Evolutionary conservation across 2,797 vertebrate genomes (phyloP).

Genomic region (Columba guinea): DNA sequence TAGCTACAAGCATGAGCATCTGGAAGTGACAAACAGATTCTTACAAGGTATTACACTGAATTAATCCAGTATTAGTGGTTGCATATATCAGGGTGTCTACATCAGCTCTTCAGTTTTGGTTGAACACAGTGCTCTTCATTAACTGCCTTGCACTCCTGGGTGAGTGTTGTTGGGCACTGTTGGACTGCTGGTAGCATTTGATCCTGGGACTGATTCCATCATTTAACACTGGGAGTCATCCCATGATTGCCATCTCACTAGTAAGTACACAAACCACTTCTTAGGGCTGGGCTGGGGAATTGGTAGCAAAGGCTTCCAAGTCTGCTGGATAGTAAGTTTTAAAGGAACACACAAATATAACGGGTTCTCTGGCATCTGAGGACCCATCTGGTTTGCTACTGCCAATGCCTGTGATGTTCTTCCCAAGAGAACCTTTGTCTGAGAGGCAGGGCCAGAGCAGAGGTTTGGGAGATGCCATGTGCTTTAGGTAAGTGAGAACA

Average conservation of each 20-base stretch:
- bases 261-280: background rate
- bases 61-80: background rate
- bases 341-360: background rate
- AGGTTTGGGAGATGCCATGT: background rate
- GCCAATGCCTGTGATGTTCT: background rate
- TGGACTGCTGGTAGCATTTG: background rate
- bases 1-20: background rate
- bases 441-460: background rate
- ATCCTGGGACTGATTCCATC: background rate
- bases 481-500: background rate
- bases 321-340: background rate
- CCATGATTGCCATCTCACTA: background rate
- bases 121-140: background rate
- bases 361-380: background rate
- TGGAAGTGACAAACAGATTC: constrained; percentile 32
- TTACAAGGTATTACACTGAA: background rate
- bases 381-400: background rate
- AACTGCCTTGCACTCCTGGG: background rate
- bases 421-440: background rate
- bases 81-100: background rate
- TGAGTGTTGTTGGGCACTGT: background rate
- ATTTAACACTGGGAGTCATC: background rate
- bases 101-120: background rate
- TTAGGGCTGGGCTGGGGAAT: background rate
- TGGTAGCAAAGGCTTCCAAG: background rate